phyloP scores from a whole-genome alignment of 1,140 invertebrate genomes.

The Zophobas atratus region DNA sequence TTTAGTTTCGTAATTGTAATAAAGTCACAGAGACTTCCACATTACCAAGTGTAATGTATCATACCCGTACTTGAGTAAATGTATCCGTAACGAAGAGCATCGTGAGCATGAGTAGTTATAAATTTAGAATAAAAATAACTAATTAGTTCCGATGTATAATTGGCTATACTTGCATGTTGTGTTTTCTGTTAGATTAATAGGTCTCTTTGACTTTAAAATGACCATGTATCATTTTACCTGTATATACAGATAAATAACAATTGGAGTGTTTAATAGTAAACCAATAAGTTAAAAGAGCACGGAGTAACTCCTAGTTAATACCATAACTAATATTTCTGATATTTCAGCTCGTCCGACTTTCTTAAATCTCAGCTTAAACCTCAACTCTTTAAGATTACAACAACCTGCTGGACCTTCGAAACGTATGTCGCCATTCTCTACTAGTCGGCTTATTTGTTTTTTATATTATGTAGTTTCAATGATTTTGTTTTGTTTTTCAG shows the following conservation, averaged over 20 bases:
- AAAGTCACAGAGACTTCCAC: conserved; percentile 66
- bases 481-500: conserved; percentile 3
- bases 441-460: conserved; percentile 49
- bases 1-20: conserved; percentile 60
- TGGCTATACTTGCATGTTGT: conserved; percentile 62
- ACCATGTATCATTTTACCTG: conserved; percentile 56
- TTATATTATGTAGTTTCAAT: conserved; percentile 38
- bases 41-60: conserved; percentile 18
- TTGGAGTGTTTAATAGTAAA: conserved; percentile 19
- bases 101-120: conserved; percentile 62
- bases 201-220: conserved; percentile 67
- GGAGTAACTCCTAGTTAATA: not conserved
- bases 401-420: conserved; percentile 78
- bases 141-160: conserved; percentile 56
- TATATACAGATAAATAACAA: conserved; percentile 27
- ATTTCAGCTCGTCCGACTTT: conserved; percentile 97
- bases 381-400: conserved; percentile 91
- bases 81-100: conserved; percentile 55
- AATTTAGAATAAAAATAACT: conserved; percentile 47
- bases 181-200: conserved; percentile 62
- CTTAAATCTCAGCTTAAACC: conserved; percentile 95
- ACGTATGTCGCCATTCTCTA: conserved; percentile 74
- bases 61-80: conserved; percentile 47
- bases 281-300: conserved; percentile 43
- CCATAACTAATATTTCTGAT: conserved; percentile 50